These are phyloP conservation scores for Anhinga anhinga DNA, from an alignment of 2,113 vertebrate genomes.

Conservation along the genomic window DNA sequence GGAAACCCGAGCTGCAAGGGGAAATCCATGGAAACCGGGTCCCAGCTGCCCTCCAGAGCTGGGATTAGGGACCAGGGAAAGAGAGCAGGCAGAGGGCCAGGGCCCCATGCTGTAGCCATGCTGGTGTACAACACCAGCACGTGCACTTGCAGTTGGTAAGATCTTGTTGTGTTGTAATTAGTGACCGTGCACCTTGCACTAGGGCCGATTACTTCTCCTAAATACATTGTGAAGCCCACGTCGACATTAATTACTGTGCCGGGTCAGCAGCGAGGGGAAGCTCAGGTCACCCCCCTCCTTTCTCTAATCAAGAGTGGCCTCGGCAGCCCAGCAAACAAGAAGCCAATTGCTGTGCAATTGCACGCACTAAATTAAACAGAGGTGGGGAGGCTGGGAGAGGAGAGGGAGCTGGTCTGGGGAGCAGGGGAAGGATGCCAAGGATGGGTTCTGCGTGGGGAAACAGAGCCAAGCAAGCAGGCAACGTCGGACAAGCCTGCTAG, in stretches of 20 bases:
- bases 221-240: constrained; percentile 48
- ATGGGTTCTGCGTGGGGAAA: not conserved
- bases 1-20: constrained; percentile 29
- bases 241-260: constrained; percentile 57
- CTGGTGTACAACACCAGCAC: not conserved
- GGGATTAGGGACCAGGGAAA: not conserved
- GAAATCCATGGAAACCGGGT: constrained; percentile 45
- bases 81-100: not conserved
- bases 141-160: constrained; percentile 9
- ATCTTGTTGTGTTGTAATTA: constrained; percentile 53
- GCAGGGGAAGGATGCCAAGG: not conserved
- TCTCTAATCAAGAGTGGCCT: constrained; percentile 30
- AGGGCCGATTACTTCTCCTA: constrained; percentile 54
- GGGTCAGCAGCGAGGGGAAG: constrained; percentile 46
- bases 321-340: constrained; percentile 14
- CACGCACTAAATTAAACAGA: constrained; percentile 27
- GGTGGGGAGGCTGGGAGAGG: not conserved
- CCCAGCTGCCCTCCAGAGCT: not conserved
- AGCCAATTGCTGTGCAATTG: constrained; percentile 59
- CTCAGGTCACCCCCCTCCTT: constrained; percentile 21
- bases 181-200: constrained; percentile 43
- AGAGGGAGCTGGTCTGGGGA: constrained; percentile 18
- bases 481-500: constrained; percentile 14
- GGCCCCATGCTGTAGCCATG: not conserved
- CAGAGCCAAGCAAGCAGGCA: not conserved